Conservation (phyloP, 2,113 vertebrate species). For the Seriola aureovittata region DNA sequence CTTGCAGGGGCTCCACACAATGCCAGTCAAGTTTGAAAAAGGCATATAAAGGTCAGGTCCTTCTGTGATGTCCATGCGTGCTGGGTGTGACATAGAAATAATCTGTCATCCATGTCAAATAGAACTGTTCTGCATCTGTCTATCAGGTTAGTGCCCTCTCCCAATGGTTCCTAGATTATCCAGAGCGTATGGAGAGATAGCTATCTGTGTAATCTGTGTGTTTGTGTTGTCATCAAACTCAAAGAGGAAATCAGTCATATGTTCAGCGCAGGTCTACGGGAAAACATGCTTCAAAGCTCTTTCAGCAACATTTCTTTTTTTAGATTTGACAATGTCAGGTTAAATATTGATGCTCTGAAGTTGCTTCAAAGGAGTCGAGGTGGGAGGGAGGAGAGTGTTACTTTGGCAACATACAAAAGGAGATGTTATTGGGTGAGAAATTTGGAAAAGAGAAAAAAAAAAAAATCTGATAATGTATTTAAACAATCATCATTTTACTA, state of each 20-base stretch:
- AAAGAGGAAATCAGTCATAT: slow-evolving; percentile 47
- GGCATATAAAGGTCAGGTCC: not conserved
- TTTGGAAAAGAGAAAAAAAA: slow-evolving; percentile 7
- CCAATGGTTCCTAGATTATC: slow-evolving; percentile 27
- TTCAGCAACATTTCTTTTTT: slow-evolving; percentile 69
- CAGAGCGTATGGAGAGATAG: not conserved
- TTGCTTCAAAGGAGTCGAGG: slow-evolving; percentile 55
- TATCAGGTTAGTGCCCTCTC: slow-evolving; percentile 18
- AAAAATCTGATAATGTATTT: not conserved
- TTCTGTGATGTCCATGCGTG: no score
- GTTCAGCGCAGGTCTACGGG: slow-evolving; percentile 43
- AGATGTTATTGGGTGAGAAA: slow-evolving; percentile 23
- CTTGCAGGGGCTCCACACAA: not conserved
- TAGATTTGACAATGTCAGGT: slow-evolving; percentile 72
- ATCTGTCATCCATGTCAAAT: slow-evolving; percentile 22
- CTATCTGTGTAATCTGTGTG: slow-evolving; percentile 16
- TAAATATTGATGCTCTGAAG: slow-evolving; percentile 76
- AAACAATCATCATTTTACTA: not conserved
- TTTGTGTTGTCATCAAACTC: slow-evolving; percentile 33
- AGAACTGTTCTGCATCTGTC: slow-evolving; percentile 6
- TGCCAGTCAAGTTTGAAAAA: not conserved
- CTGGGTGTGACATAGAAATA: not conserved
- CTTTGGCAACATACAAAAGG: slow-evolving; percentile 51
- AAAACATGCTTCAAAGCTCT: slow-evolving; percentile 63
- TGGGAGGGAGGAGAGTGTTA: slow-evolving; percentile 18